Evolutionary conservation across 92 coral and sea anemone species (phyloP).

Genomic region (Virgularia gustaviana): DNA sequence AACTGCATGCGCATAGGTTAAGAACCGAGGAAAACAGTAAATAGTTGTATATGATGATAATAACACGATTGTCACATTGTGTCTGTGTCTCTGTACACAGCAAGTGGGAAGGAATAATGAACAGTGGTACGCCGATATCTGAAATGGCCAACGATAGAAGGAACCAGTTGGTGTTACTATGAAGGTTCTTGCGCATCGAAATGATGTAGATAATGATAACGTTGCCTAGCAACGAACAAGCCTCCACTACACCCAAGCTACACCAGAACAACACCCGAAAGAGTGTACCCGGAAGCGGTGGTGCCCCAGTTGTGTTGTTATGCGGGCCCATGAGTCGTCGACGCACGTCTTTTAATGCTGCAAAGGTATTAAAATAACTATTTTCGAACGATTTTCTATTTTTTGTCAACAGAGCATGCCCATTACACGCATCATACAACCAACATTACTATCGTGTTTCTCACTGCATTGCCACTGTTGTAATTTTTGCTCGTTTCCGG

Average conservation of each 20-base stretch:
- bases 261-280: conserved; percentile 54
- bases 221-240: conserved; percentile 65
- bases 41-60: conserved; percentile 62
- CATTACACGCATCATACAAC: no score
- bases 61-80: conserved; percentile 42
- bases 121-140: conserved; percentile 63
- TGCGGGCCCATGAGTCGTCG: neutral
- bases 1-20: conserved; percentile 63
- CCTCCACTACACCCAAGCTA: conserved; percentile 47
- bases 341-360: no score
- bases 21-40: conserved; percentile 56
- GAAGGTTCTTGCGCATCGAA: conserved; percentile 46
- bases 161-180: conserved; percentile 64
- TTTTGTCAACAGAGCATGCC: no score
- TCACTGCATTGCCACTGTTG: no score
- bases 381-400: no score
- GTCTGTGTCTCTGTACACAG: conserved; percentile 46
- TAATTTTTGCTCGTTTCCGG: no score
- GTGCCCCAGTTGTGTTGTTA: neutral
- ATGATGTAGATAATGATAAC: conserved; percentile 61
- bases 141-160: conserved; percentile 70
- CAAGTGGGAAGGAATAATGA: conserved; percentile 62
- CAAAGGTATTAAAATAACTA: no score
- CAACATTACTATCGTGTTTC: no score
- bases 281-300: conserved; percentile 8